A percentile compares a stretch with the other conserved stretches of the same genome.
These are phyloP conservation scores for Diplodus puntazzo DNA, from an alignment of 2,797 vertebrate species.

Conservation along the genomic window DNA sequence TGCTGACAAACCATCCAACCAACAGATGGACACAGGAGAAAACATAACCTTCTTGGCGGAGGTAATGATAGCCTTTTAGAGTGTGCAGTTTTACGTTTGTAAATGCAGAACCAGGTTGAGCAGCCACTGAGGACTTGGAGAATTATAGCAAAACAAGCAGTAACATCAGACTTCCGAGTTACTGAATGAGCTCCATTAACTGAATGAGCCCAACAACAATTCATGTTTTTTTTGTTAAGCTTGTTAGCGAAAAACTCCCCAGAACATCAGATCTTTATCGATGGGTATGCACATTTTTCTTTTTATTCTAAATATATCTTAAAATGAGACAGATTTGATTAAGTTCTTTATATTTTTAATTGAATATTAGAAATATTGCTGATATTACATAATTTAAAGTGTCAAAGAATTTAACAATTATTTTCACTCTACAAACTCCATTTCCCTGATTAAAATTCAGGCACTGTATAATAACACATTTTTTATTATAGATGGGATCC, in stretches of 20 bases:
- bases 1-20: too few species aligned
- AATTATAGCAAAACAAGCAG: background rate
- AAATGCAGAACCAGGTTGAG: background rate
- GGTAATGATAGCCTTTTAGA: background rate
- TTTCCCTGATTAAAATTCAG: background rate
- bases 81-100: background rate
- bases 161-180: background rate
- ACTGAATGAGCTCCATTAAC: background rate
- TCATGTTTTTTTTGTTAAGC: background rate
- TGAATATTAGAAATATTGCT: background rate
- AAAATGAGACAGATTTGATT: background rate
- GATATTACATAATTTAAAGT: background rate
- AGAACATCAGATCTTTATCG: background rate
- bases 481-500: slow-evolving; percentile 1
- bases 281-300: too few species aligned
- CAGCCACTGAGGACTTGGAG: background rate
- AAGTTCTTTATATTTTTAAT: background rate
- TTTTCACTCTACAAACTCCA: background rate
- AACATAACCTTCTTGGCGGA: too few species aligned
- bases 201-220: background rate
- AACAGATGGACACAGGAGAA: too few species aligned
- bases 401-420: background rate
- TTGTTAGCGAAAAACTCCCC: too few species aligned
- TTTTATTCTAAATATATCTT: too few species aligned
- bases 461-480: slow-evolving; percentile 9